Percentiles rank a stretch among this genome's conserved stretches.
These are phyloP conservation scores for Neopipo cinnamomea DNA, from an alignment of 2,113 vertebrate genomes.

Conservation along the genomic window DNA sequence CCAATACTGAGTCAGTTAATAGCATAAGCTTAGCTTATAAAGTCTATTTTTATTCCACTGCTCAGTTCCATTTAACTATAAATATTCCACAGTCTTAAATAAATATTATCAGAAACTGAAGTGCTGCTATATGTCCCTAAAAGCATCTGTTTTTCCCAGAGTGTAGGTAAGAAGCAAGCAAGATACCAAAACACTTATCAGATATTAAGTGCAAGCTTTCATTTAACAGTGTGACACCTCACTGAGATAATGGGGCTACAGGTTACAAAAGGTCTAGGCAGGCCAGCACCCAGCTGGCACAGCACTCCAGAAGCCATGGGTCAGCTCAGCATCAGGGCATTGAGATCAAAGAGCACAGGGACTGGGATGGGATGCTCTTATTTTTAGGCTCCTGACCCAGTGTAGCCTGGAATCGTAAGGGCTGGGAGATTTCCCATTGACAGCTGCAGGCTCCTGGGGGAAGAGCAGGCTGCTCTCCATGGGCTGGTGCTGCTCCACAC, in stretches of 20 bases:
- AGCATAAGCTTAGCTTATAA: not conserved
- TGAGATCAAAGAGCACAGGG: not conserved
- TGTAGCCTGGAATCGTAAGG: rapidly evolving
- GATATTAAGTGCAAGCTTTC: not conserved
- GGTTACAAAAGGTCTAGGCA: not conserved
- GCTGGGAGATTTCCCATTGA: not conserved
- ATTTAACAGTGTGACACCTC: not conserved
- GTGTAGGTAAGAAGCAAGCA: not conserved
- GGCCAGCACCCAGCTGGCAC: rapidly evolving
- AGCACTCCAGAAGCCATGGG: not conserved
- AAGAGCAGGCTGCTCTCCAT: not conserved
- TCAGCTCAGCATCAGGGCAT: not conserved
- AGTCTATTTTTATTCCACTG: not conserved
- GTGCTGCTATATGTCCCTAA: not conserved
- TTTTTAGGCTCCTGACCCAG: not conserved
- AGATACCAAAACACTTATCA: not conserved
- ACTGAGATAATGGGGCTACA: not conserved
- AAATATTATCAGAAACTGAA: not conserved
- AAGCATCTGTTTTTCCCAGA: not conserved
- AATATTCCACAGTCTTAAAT: not conserved
- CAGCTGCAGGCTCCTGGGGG: not conserved
- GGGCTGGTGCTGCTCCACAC: not conserved
- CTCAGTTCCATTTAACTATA: not conserved
- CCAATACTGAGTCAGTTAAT: not conserved
- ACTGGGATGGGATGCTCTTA: not conserved